A percentile compares a stretch with the other conserved stretches of the same genome.
Evolutionary conservation across 1,140 invertebrate genomes (phyloP).

Genomic region (Aphelinus certus): DNA sequence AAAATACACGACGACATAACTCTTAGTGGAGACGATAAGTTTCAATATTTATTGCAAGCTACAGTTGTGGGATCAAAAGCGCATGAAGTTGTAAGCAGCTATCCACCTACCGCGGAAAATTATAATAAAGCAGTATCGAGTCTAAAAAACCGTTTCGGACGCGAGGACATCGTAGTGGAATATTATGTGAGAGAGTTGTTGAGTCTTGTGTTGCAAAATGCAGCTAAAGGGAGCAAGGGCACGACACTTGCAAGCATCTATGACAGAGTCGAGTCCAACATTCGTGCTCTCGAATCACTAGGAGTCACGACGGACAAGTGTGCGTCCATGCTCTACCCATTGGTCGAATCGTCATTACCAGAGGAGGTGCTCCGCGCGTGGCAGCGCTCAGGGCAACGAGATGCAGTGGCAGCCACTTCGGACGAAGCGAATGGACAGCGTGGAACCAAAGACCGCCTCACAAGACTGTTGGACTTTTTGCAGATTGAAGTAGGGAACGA

Average conservation of each 20-base stretch:
- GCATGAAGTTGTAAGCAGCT: slow-evolving; percentile 46
- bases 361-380: slow-evolving; percentile 47
- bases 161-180: slow-evolving; percentile 45
- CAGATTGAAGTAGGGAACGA: slow-evolving; percentile 45
- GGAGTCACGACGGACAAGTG: slow-evolving; percentile 49
- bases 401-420: slow-evolving; percentile 31
- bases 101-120: slow-evolving; percentile 43
- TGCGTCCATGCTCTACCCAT: slow-evolving; percentile 48
- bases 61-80: too few relatives aligned
- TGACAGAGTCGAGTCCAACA: slow-evolving; percentile 12
- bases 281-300: slow-evolving; percentile 45
- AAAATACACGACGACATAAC: too few relatives aligned
- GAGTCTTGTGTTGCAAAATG: too few relatives aligned
- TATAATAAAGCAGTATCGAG: slow-evolving; percentile 45
- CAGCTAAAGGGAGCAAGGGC: too few relatives aligned
- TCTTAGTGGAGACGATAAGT: too few relatives aligned
- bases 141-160: slow-evolving; percentile 45
- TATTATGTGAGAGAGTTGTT: too few relatives aligned
- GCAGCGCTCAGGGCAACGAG: slow-evolving; percentile 37
- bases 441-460: slow-evolving; percentile 32
- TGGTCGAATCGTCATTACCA: slow-evolving; percentile 54
- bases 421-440: not conserved
- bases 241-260: too few relatives aligned
- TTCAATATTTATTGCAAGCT: too few relatives aligned
- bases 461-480: slow-evolving; percentile 45